Evolutionary conservation across 2,113 vertebrate species (phyloP).

Genomic region (Gobio gobio): DNA sequence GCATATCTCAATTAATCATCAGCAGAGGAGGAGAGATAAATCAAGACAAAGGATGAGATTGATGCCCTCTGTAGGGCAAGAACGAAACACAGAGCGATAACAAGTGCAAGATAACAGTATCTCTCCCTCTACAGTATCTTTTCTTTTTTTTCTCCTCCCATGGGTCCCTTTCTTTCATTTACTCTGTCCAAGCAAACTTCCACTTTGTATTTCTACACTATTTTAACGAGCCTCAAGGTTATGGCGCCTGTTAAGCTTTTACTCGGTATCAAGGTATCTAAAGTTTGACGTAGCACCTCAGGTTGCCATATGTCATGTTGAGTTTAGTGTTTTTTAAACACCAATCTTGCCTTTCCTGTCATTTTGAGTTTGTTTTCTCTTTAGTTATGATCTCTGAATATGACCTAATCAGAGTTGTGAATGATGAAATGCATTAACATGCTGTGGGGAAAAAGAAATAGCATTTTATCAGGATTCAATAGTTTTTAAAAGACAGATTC

Average conservation of each 20-base stretch:
- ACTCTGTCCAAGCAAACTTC: conserved; percentile 17
- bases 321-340: not conserved
- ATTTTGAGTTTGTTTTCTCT: not conserved
- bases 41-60: conserved; percentile 21
- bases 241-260: not conserved
- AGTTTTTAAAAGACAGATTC: not conserved
- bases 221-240: conserved; percentile 23
- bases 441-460: not conserved
- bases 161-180: conserved; percentile 22
- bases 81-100: conserved; percentile 7
- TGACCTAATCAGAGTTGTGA: not conserved
- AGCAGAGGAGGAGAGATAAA: conserved; percentile 6
- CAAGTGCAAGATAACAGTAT: conserved; percentile 19
- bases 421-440: not conserved
- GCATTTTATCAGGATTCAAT: not conserved
- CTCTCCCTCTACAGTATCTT: not conserved
- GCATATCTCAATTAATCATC: conserved; percentile 17
- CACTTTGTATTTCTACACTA: not conserved
- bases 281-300: conserved; percentile 5
- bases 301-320: not conserved
- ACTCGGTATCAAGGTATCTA: not conserved
- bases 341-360: not conserved
- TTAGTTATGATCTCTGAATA: not conserved
- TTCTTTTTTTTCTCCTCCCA: conserved; percentile 18
- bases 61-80: conserved; percentile 12